Conservation (phyloP, 2,888 invertebrate genomes). For the Netelia melanura region DNA sequence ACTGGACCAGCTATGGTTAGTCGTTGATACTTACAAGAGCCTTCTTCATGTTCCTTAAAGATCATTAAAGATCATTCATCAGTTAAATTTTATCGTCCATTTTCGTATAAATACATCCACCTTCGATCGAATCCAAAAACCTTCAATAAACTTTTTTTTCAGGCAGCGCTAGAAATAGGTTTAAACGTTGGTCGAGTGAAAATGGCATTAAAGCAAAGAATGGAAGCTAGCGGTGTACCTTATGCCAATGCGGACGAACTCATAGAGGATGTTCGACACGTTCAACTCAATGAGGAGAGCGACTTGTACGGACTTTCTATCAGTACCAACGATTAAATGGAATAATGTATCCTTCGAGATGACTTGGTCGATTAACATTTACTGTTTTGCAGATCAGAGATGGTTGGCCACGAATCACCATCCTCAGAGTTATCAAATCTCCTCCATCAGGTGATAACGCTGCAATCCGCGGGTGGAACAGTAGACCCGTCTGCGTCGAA, state of each 20-base stretch:
- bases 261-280: conserved; percentile 90
- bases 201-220: conserved; percentile 86
- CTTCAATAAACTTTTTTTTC: conserved; percentile 66
- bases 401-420: conserved; percentile 69
- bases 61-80: too few relatives aligned
- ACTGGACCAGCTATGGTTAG: conserved; percentile 80
- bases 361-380: conserved; percentile 21
- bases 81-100: conserved; percentile 80
- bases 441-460: conserved; percentile 74
- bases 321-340: conserved; percentile 11
- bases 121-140: not conserved
- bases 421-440: conserved; percentile 75
- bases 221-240: conserved; percentile 87
- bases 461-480: conserved; percentile 65
- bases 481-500: conserved; percentile 31
- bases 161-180: conserved; percentile 88
- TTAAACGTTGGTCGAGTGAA: conserved; percentile 87
- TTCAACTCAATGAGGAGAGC: conserved; percentile 88
- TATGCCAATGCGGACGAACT: conserved; percentile 90
- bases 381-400: conserved; percentile 58
- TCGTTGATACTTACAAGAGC: conserved; percentile 43
- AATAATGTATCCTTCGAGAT: conserved; percentile 10
- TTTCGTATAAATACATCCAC: not conserved
- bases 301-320: conserved; percentile 70
- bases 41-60: conserved; percentile 86